Base-by-base conservation (phyloP, 2,113 vertebrate genomes). In the Corvus hawaiiensis region DNA sequence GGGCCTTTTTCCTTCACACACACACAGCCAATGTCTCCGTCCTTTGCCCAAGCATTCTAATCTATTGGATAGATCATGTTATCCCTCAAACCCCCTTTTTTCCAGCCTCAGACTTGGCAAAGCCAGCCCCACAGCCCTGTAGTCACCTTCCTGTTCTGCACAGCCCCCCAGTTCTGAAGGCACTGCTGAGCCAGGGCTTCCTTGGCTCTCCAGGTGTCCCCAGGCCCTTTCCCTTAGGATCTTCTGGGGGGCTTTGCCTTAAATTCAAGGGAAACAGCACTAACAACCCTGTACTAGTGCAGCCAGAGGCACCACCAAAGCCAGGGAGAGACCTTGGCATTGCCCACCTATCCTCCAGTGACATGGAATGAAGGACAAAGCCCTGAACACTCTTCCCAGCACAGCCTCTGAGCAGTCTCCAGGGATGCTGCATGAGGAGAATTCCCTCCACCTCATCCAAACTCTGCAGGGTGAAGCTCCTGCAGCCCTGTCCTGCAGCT, bases 11-110 rank as follows among this genome's bases (percentile, higher is more conserved):
- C 55, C 30, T 59, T 49, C 66, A 68, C 4, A 33, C 2, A 7
- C 11, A 43, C 11, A 43, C 33, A 12, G 28, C 24, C 48, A 10
- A 5, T 5, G 0, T 5, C 43, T 66, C 28, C 9, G 10, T 11
- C 22, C 16, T 43, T 27, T 9, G 6, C 28, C 11, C 49, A 72
- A 6, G 11, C 23, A 37, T 17, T 23, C 52, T 13, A 5, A 26
- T 4, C 21, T 20, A 3, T 4, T 23, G 23, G 18, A 18, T 1
- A 26, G 3, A 56, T 15, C 30, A 22, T 0, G 7, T 27, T 14
- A 35, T 5, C 5, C 44, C 10, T 3, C 5, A 15, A 9, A 2
- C 7, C 1, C 2, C 30, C 9, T 6, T 7, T 28, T 37, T 49
- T n/a, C 49, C 69, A 64, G 20, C 6, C 56, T 33, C 6, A 4